Evolutionary conservation across 2,797 vertebrate species (phyloP).

Genomic region (Echeneis naucrates): DNA sequence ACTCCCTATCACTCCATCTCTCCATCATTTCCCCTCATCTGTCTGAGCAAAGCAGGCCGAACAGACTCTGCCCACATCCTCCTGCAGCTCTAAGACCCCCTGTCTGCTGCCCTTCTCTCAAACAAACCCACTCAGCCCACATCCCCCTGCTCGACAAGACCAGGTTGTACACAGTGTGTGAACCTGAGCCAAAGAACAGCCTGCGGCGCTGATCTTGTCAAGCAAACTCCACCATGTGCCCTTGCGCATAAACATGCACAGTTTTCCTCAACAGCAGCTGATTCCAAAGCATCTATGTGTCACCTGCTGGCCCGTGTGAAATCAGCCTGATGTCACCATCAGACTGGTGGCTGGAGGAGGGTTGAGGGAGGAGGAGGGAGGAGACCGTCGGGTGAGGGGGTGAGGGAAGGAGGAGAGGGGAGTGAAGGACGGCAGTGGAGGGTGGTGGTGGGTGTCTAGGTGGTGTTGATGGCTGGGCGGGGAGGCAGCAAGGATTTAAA

Average conservation of each 20-base stretch:
- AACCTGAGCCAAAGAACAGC: constrained; percentile 49
- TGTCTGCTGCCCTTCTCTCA: constrained; percentile 59
- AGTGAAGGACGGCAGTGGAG: constrained; percentile 41
- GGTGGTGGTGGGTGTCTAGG: constrained; percentile 53
- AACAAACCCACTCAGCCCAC: constrained; percentile 64
- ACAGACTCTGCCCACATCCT: constrained; percentile 75
- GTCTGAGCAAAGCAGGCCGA: constrained; percentile 47
- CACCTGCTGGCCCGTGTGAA: constrained; percentile 69
- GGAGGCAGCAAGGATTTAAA: constrained; percentile 82
- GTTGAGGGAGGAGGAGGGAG: constrained; percentile 32
- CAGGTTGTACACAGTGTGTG: constrained; percentile 41
- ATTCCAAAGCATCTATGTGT: constrained; percentile 68
- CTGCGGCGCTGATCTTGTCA: constrained; percentile 11
- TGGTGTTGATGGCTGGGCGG: constrained; percentile 80
- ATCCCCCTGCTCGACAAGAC: constrained; percentile 50
- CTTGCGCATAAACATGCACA: constrained; percentile 27
- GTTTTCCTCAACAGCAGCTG: constrained; percentile 48
- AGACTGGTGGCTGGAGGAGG: constrained; percentile 16
- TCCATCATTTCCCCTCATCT: constrained; percentile 72
- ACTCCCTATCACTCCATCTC: constrained; percentile 69
- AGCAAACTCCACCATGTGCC: constrained; percentile 22
- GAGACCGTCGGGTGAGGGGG: constrained; percentile 34
- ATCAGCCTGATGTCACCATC: constrained; percentile 59
- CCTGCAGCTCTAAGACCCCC: constrained; percentile 58
- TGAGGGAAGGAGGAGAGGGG: constrained; percentile 17